Percentiles rank a stretch among this genome's conserved stretches.
phyloP scores from a whole-genome alignment of 2,888 invertebrate species.

The Pristionchus exspectatus region DNA sequence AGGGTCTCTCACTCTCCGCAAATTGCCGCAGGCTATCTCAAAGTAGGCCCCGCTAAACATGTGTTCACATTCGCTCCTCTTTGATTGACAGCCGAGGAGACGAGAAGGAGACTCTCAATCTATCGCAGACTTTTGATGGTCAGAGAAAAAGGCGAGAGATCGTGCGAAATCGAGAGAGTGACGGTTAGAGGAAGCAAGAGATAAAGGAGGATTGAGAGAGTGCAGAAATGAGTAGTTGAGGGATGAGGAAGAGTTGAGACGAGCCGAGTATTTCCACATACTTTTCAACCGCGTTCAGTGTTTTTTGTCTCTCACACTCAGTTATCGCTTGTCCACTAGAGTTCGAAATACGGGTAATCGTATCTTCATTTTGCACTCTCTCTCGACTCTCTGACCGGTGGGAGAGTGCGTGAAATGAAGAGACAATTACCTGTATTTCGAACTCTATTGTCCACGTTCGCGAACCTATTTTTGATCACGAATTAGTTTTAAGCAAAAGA shows the following conservation, averaged over 20 bases:
- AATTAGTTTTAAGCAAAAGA: no score
- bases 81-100: slow-evolving; percentile 8
- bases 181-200: neutral
- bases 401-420: no score
- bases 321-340: neutral
- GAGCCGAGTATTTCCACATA: neutral
- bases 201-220: neutral
- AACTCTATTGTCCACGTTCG: no score
- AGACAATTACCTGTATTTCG: no score
- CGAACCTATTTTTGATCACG: no score
- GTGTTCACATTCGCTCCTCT: slow-evolving; percentile 41
- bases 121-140: neutral
- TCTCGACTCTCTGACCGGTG: no score
- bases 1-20: neutral
- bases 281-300: neutral
- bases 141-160: neutral
- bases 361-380: no score
- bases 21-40: slow-evolving; percentile 19
- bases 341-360: no score
- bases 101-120: no score
- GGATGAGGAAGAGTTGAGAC: neutral
- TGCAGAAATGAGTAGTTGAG: neutral
- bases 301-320: neutral
- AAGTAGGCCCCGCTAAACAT: neutral
- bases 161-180: neutral